A percentile compares a stretch with the other conserved stretches of the same genome.
phyloP scores from a whole-genome alignment of 1,140 invertebrate species.

The Epicauta chinensis region DNA sequence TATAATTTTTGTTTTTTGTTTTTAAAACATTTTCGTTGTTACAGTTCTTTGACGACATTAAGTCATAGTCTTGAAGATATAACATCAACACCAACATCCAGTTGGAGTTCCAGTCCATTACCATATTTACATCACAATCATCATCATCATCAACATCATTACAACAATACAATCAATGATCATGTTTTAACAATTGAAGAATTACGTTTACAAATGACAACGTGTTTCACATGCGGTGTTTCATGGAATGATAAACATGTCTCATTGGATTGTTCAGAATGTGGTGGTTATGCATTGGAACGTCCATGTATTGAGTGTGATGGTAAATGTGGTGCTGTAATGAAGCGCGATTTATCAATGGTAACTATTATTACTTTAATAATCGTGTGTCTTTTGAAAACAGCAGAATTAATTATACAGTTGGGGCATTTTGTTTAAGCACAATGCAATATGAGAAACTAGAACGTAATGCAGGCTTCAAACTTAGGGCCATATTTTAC shows the following conservation, averaged over 20 bases:
- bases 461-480: too few species aligned
- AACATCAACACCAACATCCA: conserved; percentile 6
- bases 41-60: conserved; percentile 36
- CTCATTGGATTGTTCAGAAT: conserved; percentile 73
- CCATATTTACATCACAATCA: conserved; percentile 3
- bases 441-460: too few species aligned
- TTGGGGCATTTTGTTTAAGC: too few species aligned
- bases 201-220: conserved; percentile 61
- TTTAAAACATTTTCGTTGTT: conserved; percentile 14
- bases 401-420: too few species aligned
- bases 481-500: too few species aligned
- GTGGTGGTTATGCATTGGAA: conserved; percentile 71
- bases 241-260: conserved; percentile 76
- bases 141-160: too few species aligned
- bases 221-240: conserved; percentile 75
- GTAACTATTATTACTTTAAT: too few species aligned
- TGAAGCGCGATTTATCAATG: conserved; percentile 72
- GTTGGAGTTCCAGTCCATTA: conserved; percentile 27
- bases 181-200: conserved; percentile 63
- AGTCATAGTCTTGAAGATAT: conserved; percentile 40
- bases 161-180: conserved; percentile 26
- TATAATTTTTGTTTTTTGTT: not conserved
- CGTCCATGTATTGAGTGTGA: conserved; percentile 72
- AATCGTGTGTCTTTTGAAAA: too few species aligned
- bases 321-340: conserved; percentile 63